Evolutionary conservation across 2,113 vertebrate genomes (phyloP).

Genomic region (Malurus elegans): DNA sequence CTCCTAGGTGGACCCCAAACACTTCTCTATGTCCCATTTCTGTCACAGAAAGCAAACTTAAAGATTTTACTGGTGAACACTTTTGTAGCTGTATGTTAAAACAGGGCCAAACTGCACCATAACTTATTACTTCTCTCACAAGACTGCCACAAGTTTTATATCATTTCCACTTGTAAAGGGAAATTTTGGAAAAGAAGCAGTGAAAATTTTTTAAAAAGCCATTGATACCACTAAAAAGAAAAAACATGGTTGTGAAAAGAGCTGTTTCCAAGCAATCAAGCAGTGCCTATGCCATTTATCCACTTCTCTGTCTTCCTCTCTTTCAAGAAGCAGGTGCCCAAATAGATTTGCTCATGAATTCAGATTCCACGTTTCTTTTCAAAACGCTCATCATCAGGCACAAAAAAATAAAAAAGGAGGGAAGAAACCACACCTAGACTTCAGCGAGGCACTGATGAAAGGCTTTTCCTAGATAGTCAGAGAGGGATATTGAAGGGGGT

Average conservation of each 20-base stretch:
- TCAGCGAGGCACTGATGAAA: background rate
- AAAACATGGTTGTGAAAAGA: background rate
- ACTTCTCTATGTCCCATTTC: background rate
- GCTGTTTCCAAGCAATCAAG: background rate
- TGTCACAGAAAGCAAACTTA: background rate
- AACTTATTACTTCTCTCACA: background rate
- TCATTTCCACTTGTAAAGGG: background rate
- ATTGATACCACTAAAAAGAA: background rate
- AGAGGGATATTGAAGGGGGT: background rate
- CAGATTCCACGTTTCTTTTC: background rate
- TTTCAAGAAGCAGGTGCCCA: conserved; percentile 26
- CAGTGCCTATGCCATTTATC: background rate
- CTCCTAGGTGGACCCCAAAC: background rate
- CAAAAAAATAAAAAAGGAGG: background rate
- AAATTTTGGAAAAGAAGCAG: background rate
- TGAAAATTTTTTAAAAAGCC: background rate
- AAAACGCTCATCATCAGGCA: background rate
- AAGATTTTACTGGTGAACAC: background rate
- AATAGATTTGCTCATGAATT: background rate
- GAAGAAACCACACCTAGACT: background rate
- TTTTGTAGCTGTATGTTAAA: background rate
- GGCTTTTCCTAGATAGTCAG: background rate
- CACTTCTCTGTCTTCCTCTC: background rate
- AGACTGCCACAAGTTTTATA: background rate
- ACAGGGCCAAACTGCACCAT: background rate